These are phyloP conservation scores for Nasua narica DNA, from an alignment of 2,797 vertebrate genomes.

Conservation along the genomic window DNA sequence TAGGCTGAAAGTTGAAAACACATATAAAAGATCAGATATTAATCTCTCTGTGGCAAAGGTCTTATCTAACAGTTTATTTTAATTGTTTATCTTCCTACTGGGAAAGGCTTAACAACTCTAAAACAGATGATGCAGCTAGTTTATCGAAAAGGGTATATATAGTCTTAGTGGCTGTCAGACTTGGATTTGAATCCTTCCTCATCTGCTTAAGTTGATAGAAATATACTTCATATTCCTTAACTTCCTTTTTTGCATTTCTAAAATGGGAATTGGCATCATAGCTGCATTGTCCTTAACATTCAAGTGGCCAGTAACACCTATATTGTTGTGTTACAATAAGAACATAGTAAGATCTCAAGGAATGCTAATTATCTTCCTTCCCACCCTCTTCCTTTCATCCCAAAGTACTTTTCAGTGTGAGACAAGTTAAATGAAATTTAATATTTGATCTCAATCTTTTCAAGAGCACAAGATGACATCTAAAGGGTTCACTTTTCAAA, in stretches of 20 bases:
- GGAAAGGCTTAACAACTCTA: not conserved
- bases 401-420: not conserved
- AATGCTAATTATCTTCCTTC: not conserved
- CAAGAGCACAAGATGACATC: not conserved
- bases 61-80: not conserved
- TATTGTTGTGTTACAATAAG: not conserved
- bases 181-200: not conserved
- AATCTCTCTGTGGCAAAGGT: not conserved
- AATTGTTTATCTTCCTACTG: not conserved
- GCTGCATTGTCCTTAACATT: not conserved
- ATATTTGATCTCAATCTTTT: not conserved
- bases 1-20: not conserved
- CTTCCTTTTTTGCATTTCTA: not conserved
- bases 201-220: not conserved
- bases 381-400: not conserved
- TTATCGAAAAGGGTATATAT: not conserved
- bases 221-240: not conserved
- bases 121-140: not conserved
- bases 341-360: not conserved
- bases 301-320: not conserved
- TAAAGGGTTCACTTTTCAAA: slow-evolving; percentile 24
- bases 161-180: not conserved
- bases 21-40: not conserved
- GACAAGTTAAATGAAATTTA: slow-evolving; percentile 14
- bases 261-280: not conserved